phyloP scores from a whole-genome alignment of 2,888 invertebrate genomes.

The Phalera bucephala region DNA sequence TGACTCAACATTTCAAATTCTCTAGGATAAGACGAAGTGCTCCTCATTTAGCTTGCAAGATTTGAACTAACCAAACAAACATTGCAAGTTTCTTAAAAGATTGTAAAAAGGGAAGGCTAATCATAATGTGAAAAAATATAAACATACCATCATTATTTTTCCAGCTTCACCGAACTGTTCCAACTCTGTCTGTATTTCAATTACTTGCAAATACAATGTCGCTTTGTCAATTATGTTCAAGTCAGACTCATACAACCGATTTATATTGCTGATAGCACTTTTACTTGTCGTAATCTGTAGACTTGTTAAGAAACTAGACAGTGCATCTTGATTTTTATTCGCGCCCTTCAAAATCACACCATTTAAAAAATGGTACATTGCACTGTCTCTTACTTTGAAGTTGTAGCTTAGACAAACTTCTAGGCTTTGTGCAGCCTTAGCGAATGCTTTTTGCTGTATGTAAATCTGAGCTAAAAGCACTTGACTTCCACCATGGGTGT shows the following conservation, averaged over 20 bases:
- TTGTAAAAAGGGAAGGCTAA: no score
- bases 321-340: constrained; percentile 87
- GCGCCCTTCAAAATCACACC: constrained; percentile 92
- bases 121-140: no score
- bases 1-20: no score
- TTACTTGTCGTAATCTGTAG: constrained; percentile 85
- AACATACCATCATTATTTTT: constrained; percentile 88
- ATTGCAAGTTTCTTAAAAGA: no score
- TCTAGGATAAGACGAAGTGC: no score
- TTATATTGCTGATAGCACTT: constrained; percentile 43
- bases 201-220: constrained; percentile 93
- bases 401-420: constrained; percentile 96
- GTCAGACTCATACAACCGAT: constrained; percentile 60
- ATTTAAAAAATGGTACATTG: constrained; percentile 93
- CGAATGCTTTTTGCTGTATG: constrained; percentile 86
- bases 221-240: constrained; percentile 90
- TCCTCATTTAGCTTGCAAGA: no score
- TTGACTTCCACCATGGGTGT: constrained; percentile 92
- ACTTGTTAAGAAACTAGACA: constrained; percentile 89
- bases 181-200: constrained; percentile 87
- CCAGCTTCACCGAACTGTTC: constrained; percentile 91
- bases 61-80: no score
- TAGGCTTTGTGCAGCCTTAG: constrained; percentile 92
- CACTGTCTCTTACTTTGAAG: constrained; percentile 95
- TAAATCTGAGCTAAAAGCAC: constrained; percentile 94